Conservation (phyloP, 2,888 invertebrate species). For the Acanthosepion esculentum region DNA sequence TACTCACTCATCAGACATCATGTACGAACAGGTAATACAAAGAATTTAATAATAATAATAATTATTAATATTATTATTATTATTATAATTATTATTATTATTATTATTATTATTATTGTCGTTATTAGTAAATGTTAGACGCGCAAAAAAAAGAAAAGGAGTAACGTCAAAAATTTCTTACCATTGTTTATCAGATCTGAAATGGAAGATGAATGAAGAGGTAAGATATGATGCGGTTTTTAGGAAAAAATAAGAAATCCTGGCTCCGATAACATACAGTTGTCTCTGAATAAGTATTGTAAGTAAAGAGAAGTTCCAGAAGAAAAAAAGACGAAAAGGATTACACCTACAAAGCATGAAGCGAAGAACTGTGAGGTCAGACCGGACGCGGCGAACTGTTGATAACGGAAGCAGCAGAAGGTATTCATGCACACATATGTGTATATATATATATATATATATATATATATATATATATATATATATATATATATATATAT, state of each 20-base stretch:
- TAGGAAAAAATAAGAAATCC: not conserved
- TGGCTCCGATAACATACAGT: not conserved
- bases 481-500: not conserved
- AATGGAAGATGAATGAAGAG: not conserved
- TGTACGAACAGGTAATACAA: too few relatives aligned
- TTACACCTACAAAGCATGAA: not conserved
- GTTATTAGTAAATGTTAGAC: too few relatives aligned
- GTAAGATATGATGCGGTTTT: not conserved
- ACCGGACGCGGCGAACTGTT: slow-evolving; percentile 13
- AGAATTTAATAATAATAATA: too few relatives aligned
- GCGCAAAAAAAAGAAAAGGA: too few relatives aligned
- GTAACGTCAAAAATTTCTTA: not conserved
- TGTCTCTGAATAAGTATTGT: not conserved
- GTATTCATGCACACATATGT: not conserved
- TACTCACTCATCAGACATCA: too few relatives aligned
- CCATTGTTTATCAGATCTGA: not conserved
- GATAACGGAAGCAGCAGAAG: not conserved
- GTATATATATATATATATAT: not conserved
- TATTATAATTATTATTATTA: too few relatives aligned
- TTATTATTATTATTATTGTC: too few relatives aligned
- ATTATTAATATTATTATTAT: too few relatives aligned
- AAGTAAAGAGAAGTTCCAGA: not conserved
- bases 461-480: not conserved
- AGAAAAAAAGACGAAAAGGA: not conserved
- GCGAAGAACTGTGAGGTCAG: not conserved